These are phyloP conservation scores for Cosmia trapezina DNA, from an alignment of 2,888 invertebrate genomes.

Conservation along the genomic window DNA sequence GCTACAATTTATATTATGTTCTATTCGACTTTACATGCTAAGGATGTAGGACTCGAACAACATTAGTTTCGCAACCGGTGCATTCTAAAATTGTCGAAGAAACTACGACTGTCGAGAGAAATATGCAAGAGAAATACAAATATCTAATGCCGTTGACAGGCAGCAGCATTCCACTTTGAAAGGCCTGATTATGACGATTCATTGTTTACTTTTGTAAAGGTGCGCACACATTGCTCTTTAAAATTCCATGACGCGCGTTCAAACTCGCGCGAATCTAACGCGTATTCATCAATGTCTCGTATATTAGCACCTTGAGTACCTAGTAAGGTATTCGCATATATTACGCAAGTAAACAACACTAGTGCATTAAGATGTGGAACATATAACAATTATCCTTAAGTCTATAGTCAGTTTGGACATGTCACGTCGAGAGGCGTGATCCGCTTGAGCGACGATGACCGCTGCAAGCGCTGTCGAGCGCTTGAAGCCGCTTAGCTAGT, in stretches of 20 bases:
- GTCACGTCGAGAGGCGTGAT: slow-evolving; percentile 34
- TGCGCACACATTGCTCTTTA: slow-evolving; percentile 10
- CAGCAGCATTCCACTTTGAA: slow-evolving; percentile 15
- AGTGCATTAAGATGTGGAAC: slow-evolving; percentile 43
- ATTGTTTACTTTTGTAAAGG: slow-evolving; percentile 33
- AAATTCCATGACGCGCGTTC: slow-evolving; percentile 19
- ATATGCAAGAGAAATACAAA: slow-evolving; percentile 16
- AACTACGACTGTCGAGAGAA: not conserved
- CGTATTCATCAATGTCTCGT: slow-evolving; percentile 21
- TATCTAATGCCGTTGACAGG: not conserved
- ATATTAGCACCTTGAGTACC: slow-evolving; percentile 30
- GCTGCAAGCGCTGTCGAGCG: not conserved
- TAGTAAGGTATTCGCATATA: slow-evolving; percentile 24
- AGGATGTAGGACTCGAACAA: not conserved
- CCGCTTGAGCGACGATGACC: slow-evolving; percentile 11
- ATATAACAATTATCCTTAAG: slow-evolving; percentile 25
- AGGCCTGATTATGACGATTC: not conserved
- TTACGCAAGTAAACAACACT: slow-evolving; percentile 48
- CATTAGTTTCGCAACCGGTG: not conserved
- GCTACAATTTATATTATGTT: slow-evolving; percentile 34
- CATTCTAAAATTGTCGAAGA: not conserved
- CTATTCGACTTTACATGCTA: slow-evolving; percentile 8
- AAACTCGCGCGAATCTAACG: slow-evolving; percentile 1
- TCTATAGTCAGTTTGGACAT: slow-evolving; percentile 39
- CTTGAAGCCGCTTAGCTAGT: not conserved